These are phyloP conservation scores for Plagodis dolabraria DNA, from an alignment of 2,888 invertebrate genomes.

Conservation along the genomic window DNA sequence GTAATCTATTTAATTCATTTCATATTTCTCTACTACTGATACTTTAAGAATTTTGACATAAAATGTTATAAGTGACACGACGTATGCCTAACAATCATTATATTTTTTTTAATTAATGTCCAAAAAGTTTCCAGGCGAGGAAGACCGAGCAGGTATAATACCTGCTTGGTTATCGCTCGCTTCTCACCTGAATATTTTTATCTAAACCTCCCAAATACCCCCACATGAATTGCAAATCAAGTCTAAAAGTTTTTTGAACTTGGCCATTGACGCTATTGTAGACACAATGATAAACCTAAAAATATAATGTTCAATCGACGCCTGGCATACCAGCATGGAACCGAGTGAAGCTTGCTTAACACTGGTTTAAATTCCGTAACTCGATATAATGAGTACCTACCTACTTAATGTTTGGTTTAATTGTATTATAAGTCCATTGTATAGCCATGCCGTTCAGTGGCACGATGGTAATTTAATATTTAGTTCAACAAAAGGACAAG, in stretches of 20 bases:
- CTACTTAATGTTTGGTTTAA: neutral
- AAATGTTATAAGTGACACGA: slow-evolving; percentile 21
- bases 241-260: slow-evolving; percentile 43
- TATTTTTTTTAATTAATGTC: slow-evolving; percentile 10
- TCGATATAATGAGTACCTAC: neutral
- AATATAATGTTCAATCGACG: slow-evolving; percentile 10
- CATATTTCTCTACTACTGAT: slow-evolving; percentile 28
- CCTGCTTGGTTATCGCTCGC: no score
- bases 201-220: neutral
- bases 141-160: neutral
- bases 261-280: slow-evolving; percentile 35
- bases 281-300: slow-evolving; percentile 29
- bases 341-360: slow-evolving; percentile 3
- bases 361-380: slow-evolving; percentile 9
- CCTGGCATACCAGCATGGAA: slow-evolving; percentile 2
- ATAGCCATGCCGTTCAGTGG: neutral
- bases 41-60: slow-evolving; percentile 41
- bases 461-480: slow-evolving; percentile 21
- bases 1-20: slow-evolving; percentile 4
- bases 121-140: slow-evolving; percentile 20
- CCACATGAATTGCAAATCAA: slow-evolving; percentile 26
- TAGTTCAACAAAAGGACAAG: slow-evolving; percentile 16
- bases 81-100: slow-evolving; percentile 17
- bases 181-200: no score
- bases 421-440: neutral